Base-by-base conservation (phyloP, 2,113 vertebrate genomes). In the Varanus salvator region DNA sequence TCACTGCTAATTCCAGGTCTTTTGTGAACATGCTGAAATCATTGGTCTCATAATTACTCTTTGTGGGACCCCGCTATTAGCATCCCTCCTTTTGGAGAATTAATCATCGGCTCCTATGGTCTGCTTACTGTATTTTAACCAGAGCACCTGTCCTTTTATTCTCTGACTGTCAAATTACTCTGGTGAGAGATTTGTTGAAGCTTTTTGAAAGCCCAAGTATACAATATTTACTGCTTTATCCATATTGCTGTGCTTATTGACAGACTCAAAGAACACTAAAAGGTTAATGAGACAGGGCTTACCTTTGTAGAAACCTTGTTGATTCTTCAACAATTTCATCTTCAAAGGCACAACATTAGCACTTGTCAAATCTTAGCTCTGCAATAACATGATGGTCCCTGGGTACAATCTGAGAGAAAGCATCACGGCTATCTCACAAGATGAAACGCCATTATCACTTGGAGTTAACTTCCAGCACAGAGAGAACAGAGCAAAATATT, bases 331-430 rank as follows among this genome's bases (percentile, higher is more conserved):
- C 50, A 38, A 68, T 27, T 84, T 68, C 60, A 48, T 21, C 48
- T 52, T 85, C 84, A 34, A 52, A 68, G 64, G n/a, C 68, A 85
- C 17, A 54, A 4, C 29, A 54, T 85, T 85, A 85, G 48, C 34
- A 29, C n/a, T 54, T 85, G 84, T 85, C 44, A 85, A n/a, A 85
- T 85, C 29, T 85, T 54, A 54, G 17, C 69, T 31, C 21, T 85
- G 84, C 48, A 31, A 85, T 52, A 3, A 3, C 84, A 54, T n/a
- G 27, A 52, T 85, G 48, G 84, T 85, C 84, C 68, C 84, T 54
- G 54, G 84, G 31, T 72, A 85, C 11, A n/a, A 54, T 34, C 68
- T 54, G 84, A 74, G 27, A 74, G 69, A 85, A 54, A 72, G 31
- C 17, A 54, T 34, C 44, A 72, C 48, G 34, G 68, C 31, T 54